phyloP scores from a whole-genome alignment of 1,140 invertebrate genomes.

The Bombus difficillimus region DNA sequence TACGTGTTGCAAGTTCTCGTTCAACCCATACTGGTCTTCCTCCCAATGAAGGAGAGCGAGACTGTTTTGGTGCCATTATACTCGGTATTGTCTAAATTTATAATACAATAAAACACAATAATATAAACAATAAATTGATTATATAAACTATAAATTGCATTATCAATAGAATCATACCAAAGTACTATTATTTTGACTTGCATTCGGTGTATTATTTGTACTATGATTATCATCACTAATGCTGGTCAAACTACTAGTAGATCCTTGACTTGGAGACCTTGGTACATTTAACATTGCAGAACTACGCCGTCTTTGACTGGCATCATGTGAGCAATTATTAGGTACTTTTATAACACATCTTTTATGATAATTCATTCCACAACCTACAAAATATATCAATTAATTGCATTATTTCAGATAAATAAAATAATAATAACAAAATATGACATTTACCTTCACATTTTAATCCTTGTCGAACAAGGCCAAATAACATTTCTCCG shows the following conservation, averaged over 20 bases:
- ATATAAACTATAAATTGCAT: neutral
- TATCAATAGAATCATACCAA: slow-evolving; percentile 70
- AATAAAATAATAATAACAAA: neutral
- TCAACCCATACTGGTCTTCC: slow-evolving; percentile 90
- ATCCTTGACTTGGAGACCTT: slow-evolving; percentile 87
- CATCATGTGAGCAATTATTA: slow-evolving; percentile 93
- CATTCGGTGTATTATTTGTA: slow-evolving; percentile 76
- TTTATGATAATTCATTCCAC: slow-evolving; percentile 99
- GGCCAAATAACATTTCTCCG: slow-evolving; percentile 99
- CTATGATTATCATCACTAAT: slow-evolving; percentile 81
- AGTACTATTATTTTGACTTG: slow-evolving; percentile 80
- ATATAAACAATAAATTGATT: neutral
- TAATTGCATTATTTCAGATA: slow-evolving; percentile 8
- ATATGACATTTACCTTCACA: slow-evolving; percentile 92
- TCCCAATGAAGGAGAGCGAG: slow-evolving; percentile 89
- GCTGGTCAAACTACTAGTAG: slow-evolving; percentile 82
- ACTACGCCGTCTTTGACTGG: slow-evolving; percentile 82
- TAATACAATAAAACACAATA: neutral
- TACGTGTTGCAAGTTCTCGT: slow-evolving; percentile 86
- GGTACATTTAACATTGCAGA: slow-evolving; percentile 86
- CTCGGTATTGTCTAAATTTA: slow-evolving; percentile 75
- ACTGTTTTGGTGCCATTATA: slow-evolving; percentile 80
- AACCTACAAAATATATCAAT: slow-evolving; percentile 86
- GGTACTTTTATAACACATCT: slow-evolving; percentile 99
- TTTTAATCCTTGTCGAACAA: slow-evolving; percentile 98